Base-by-base conservation (phyloP, 1,140 invertebrate genomes). In the Eriocheir sinensis region DNA sequence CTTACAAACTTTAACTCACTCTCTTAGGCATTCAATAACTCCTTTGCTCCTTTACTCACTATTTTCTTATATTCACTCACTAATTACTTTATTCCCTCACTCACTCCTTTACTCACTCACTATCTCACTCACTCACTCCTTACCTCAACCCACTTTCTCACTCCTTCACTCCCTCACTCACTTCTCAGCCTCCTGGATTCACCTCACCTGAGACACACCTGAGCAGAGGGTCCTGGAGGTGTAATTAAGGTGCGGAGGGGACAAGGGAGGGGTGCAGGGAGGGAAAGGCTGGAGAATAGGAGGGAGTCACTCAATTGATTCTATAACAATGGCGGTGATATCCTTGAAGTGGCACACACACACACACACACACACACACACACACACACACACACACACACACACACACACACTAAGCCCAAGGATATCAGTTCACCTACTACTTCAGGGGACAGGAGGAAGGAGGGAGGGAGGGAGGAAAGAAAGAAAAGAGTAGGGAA, bases 321-420 rank as follows among this genome's bases (percentile, higher is more conserved):
- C 60, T n/a, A n/a, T n/a, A 72, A 72, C 60, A 72, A 72, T 72
- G 60, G 60, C 60, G 60, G 60, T 72, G 60, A 72, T 72, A 72
- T 72, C 60, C 60, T 72, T 72, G 60, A 72, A 72, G 60, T 72
- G 21, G n/a, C 60, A n/a, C 60, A 72, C 60, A 72, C 60, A 72
- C 60, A 72, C 60, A 72, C 60, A 72, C 60, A 72, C 60, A 72
- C 60, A 72, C 60, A 72, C 60, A 72, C 60, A 72, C 60, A 72
- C 60, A 72, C 60, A 72, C 60, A 72, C 60, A 72, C 60, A 72
- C 60, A 72, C 60, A 72, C 60, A 72, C 60, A 72, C 60, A 72
- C 60, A 72, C 60, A 72, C 60, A 72, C 60, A 72, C 60, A 72
- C 60, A 72, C 60, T 72, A n/a, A 72, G 60, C 60, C 21, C 21